Evolutionary conservation across 2,888 invertebrate species (phyloP).

Genomic region (Unio delphinus): DNA sequence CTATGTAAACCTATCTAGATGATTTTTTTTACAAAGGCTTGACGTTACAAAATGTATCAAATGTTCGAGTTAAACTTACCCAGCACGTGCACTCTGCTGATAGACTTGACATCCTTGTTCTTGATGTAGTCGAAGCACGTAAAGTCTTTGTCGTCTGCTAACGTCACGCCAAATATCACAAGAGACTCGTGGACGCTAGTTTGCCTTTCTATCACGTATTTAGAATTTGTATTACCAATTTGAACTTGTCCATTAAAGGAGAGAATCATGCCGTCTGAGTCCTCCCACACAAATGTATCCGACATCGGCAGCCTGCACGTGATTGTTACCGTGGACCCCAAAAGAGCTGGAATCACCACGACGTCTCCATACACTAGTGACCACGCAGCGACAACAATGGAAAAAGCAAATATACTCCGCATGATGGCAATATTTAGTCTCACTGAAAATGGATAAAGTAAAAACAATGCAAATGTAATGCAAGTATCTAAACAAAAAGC

Average conservation of each 20-base stretch:
- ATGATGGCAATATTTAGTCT: too few relatives aligned
- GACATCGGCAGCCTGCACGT: conserved; percentile 29
- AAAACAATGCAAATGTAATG: too few relatives aligned
- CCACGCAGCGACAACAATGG: too few relatives aligned
- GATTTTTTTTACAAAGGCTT: too few relatives aligned
- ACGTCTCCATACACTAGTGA: too few relatives aligned
- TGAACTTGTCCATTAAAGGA: conserved; percentile 19
- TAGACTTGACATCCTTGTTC: conserved; percentile 8
- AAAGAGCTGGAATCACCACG: background rate
- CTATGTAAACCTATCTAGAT: too few relatives aligned
- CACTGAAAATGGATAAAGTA: too few relatives aligned
- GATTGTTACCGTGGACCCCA: conserved; percentile 27
- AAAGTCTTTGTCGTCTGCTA: conserved; percentile 35
- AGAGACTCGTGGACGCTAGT: conserved; percentile 21
- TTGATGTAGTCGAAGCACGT: conserved; percentile 29
- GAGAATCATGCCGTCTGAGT: conserved; percentile 16
- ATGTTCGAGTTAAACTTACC: conserved; percentile 13
- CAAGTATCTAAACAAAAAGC: too few relatives aligned
- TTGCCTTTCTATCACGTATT: conserved; percentile 24
- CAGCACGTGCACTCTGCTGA: conserved; percentile 20
- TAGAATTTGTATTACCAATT: conserved; percentile 7
- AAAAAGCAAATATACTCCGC: too few relatives aligned
- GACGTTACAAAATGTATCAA: background rate
- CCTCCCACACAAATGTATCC: conserved; percentile 22
- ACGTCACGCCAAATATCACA: conserved; percentile 28